These are phyloP conservation scores for human DNA, from an alignment of 2,113 vertebrate species.

Conservation along the genomic window DNA sequence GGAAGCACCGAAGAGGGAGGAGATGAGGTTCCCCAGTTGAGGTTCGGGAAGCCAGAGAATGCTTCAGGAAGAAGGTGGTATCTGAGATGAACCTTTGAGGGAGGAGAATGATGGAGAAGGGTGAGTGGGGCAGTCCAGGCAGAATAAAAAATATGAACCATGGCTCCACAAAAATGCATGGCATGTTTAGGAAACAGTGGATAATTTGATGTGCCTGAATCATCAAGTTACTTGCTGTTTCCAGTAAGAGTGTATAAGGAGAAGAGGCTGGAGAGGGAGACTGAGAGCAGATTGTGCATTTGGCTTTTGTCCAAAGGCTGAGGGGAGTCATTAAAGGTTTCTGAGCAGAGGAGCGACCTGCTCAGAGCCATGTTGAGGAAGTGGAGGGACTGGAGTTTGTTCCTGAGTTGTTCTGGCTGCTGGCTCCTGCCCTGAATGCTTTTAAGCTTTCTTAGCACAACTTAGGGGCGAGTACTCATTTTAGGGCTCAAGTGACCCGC, in stretches of 20 bases:
- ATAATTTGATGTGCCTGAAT: slow-evolving; percentile 3
- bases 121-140: background rate
- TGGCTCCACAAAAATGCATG: background rate
- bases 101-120: background rate
- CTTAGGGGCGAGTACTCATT: background rate
- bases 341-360: slow-evolving; percentile 39
- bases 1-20: background rate
- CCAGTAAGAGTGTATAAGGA: slow-evolving; percentile 19
- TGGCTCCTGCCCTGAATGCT: background rate
- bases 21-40: background rate
- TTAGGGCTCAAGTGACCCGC: background rate
- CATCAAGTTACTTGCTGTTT: slow-evolving; percentile 48
- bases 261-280: slow-evolving; percentile 37
- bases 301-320: slow-evolving; percentile 60
- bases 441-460: background rate
- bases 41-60: background rate
- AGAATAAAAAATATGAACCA: background rate
- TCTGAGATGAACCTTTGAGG: background rate
- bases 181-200: background rate
- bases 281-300: slow-evolving; percentile 37
- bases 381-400: background rate
- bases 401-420: background rate
- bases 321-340: slow-evolving; percentile 52
- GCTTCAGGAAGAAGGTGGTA: background rate
- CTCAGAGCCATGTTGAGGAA: background rate